Evolutionary conservation across 2,113 vertebrate species (phyloP), one percentile per base, ranked within the genome.

Genomic region (Sturnus vulgaris): DNA sequence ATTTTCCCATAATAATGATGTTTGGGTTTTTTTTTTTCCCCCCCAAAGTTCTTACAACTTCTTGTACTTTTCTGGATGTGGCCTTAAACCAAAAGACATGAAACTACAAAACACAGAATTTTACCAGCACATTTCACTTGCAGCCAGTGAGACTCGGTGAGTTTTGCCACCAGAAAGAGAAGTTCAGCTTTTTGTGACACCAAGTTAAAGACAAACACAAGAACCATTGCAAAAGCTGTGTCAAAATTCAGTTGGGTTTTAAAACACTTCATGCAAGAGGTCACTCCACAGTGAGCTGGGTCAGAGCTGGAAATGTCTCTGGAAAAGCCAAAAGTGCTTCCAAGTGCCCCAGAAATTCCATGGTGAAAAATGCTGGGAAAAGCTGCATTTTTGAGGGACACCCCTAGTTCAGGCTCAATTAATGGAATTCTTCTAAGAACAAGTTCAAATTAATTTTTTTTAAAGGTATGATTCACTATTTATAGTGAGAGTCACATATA

Each of bases 21-120:
- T 31, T 18, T 42, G 22, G 1, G 0, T 1, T 21, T 25, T 18
- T 1, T 21, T 25, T 18, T 12, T n/a, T 4, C 0, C 2, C 11
- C 12, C 5, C 0, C 37, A 1, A 50, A 77, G 39, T 44, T 86
- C 46, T 56, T 35, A 28, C 0, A 30, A 21, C 5, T 57, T 65
- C 31, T 57, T 59, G n/a, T 11, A n/a, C 30, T 57, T 61, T 78
- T 46, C 52, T 55, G 30, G 35, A 42, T 17, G 33, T 19, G 35
- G 27, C 19, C 56, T 25, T 81, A 42, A 55, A 39, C 8, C 46
- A 52, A 16, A 65, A 70, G 40, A 50, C n/a, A 15, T 1, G 8
- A 50, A 86, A 50, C 16, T 56, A 49, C 50, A 56, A 18, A 78
- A 28, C 7, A 49, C 1, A 33, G 56, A 63, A 49, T 25, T 18